phyloP scores from a whole-genome alignment of 1,140 invertebrate species.

The Solenopsis invicta region DNA sequence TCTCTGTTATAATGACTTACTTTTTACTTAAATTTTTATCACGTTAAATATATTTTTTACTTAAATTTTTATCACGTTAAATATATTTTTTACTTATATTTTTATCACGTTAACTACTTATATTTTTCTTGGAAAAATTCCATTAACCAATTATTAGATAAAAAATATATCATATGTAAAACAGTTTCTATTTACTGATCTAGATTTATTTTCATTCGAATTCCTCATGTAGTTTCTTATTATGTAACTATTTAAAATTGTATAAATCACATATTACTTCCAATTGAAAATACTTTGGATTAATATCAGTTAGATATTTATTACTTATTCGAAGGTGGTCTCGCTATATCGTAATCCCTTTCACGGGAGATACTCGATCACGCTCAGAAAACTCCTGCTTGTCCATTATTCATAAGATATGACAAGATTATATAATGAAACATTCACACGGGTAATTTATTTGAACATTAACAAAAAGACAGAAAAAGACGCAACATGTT shows the following conservation, averaged over 20 bases:
- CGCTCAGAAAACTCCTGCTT: slow-evolving; percentile 78
- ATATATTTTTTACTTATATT: not conserved
- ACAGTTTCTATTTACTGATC: not conserved
- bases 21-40: not conserved
- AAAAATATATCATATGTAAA: not conserved
- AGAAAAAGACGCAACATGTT: not conserved
- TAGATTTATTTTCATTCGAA: not conserved
- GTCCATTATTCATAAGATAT: not conserved
- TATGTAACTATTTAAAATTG: not conserved
- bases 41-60: not conserved
- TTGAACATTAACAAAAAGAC: not conserved
- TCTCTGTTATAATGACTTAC: no score
- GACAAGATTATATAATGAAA: not conserved
- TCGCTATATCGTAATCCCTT: slow-evolving; percentile 87
- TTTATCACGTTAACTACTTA: not conserved
- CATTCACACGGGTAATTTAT: not conserved
- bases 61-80: not conserved
- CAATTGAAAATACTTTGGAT: not conserved
- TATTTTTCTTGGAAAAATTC: not conserved
- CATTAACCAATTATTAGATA: not conserved
- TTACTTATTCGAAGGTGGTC: slow-evolving; percentile 76
- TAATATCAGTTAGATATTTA: not conserved
- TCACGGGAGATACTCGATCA: slow-evolving; percentile 88
- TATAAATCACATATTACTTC: not conserved
- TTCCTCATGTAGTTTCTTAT: not conserved